Percentiles rank a stretch among this genome's conserved stretches.
Conservation (phyloP, 2,113 vertebrate genomes). For the Panurus biarmicus region DNA sequence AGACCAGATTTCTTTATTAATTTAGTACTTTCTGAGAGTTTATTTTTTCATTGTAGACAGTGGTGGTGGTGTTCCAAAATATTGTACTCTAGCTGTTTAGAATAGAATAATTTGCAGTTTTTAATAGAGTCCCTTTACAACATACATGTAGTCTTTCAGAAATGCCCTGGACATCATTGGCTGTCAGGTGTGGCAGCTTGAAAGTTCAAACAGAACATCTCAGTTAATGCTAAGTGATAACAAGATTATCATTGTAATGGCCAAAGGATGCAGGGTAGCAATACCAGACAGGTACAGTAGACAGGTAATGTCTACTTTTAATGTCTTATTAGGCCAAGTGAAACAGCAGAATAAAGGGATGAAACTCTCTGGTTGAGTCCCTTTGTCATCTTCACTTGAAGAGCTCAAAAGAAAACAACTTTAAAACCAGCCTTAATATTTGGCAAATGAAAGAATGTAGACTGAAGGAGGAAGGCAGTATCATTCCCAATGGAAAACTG, state of each 20-base stretch:
- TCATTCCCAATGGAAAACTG: neutral
- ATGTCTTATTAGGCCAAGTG: neutral
- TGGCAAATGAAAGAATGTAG: neutral
- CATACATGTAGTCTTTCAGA: neutral
- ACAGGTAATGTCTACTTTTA: neutral
- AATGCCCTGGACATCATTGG: neutral
- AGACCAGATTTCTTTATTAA: neutral
- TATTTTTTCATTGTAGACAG: neutral
- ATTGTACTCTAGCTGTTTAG: neutral
- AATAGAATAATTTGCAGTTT: neutral
- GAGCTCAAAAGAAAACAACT: neutral
- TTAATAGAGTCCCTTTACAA: neutral
- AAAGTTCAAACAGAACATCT: neutral
- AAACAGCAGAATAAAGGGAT: neutral
- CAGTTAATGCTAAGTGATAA: neutral
- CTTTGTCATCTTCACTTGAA: neutral
- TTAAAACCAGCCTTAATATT: neutral
- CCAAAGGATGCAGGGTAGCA: neutral
- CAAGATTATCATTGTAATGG: neutral
- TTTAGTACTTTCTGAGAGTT: neutral
- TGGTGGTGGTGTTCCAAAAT: neutral
- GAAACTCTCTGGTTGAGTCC: neutral
- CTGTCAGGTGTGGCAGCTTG: neutral
- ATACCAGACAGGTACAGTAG: neutral
- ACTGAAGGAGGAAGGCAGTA: neutral